Percentiles rank a stretch among this genome's conserved stretches.
Evolutionary conservation across 2,888 invertebrate species (phyloP).

Genomic region (Cephus pygmeus): DNA sequence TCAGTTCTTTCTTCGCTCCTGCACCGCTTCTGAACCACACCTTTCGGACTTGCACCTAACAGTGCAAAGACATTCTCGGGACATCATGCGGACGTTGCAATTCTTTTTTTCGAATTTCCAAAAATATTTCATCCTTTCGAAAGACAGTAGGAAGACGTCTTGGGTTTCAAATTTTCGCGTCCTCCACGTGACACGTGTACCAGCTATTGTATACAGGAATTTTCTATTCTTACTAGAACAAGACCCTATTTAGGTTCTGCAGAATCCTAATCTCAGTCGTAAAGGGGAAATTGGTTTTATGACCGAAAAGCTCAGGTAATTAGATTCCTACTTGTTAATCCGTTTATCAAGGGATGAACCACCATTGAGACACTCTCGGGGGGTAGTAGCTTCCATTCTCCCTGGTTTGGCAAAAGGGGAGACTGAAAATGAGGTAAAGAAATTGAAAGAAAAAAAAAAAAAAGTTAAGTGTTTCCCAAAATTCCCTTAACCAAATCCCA

Average conservation of each 20-base stretch:
- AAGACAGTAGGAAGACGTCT: background rate
- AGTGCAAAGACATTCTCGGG: background rate
- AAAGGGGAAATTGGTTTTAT: background rate
- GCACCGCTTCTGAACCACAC: background rate
- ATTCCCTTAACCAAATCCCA: conserved; percentile 20
- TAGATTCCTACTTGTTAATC: conserved; percentile 45
- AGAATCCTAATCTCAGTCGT: background rate
- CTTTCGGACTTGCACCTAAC: background rate
- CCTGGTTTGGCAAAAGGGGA: background rate
- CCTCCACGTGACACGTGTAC: background rate
- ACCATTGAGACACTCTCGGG: conserved; percentile 26
- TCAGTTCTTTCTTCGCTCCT: background rate
- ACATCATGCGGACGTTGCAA: background rate
- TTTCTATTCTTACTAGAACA: background rate
- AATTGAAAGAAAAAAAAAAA: conserved; percentile 16
- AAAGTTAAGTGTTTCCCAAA: background rate
- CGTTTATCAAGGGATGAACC: conserved; percentile 41
- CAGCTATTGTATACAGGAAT: background rate
- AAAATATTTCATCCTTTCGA: background rate
- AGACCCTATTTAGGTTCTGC: background rate
- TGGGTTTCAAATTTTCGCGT: background rate
- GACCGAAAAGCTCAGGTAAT: conserved; percentile 25
- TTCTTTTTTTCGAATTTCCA: background rate
- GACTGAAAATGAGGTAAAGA: conserved; percentile 10
- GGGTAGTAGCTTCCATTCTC: conserved; percentile 29